A percentile compares a stretch with the other conserved stretches of the same genome.
These are phyloP conservation scores for Xiphophorus hellerii DNA, from an alignment of 2,113 vertebrate species.

Conservation along the genomic window DNA sequence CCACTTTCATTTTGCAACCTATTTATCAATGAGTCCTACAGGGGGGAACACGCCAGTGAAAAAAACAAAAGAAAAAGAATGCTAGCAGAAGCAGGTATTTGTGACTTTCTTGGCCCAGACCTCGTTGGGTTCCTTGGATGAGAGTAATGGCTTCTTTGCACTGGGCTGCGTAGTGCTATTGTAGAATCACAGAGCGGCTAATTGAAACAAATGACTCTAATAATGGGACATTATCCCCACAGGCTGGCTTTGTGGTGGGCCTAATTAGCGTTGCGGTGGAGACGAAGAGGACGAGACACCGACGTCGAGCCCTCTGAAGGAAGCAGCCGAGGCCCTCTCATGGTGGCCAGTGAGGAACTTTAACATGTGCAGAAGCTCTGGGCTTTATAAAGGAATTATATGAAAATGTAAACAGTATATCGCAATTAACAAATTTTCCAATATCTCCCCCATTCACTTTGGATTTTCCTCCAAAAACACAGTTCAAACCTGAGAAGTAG, in stretches of 20 bases:
- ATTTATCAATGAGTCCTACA: slow-evolving; percentile 25
- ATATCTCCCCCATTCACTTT: background rate
- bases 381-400: slow-evolving; percentile 7
- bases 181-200: slow-evolving; percentile 97
- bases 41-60: slow-evolving; percentile 24
- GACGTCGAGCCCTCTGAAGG: slow-evolving; percentile 91
- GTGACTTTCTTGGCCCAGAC: slow-evolving; percentile 55
- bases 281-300: slow-evolving; percentile 84
- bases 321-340: slow-evolving; percentile 72
- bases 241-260: slow-evolving; percentile 92
- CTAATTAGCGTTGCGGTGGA: slow-evolving; percentile 92
- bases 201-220: slow-evolving; percentile 99
- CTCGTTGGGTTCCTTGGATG: slow-evolving; percentile 83
- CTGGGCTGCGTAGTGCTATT: slow-evolving; percentile 91
- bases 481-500: background rate
- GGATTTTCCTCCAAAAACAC: background rate
- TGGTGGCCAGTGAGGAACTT: slow-evolving; percentile 51
- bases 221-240: slow-evolving; percentile 98
- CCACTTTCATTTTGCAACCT: slow-evolving; percentile 7
- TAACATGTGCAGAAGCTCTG: background rate
- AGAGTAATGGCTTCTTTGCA: slow-evolving; percentile 89
- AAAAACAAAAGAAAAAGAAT: background rate
- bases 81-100: slow-evolving; percentile 55
- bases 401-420: slow-evolving; percentile 48
- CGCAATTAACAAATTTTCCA: background rate